Conservation (phyloP, 2,888 invertebrate genomes). For the Archips crataeganus region DNA sequence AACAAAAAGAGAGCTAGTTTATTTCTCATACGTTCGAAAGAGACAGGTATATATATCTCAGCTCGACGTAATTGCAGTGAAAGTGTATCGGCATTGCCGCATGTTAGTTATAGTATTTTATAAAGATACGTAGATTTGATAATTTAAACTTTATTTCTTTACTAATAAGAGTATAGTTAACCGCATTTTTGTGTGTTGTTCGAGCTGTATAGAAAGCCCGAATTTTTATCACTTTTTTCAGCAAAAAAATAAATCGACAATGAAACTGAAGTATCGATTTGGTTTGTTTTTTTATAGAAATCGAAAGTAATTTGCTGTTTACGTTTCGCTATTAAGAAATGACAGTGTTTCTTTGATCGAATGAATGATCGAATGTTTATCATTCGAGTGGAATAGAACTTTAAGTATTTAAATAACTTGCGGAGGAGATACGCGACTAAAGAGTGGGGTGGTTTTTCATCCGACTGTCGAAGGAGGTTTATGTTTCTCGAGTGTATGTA, state of each 20-base stretch:
- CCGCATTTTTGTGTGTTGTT: constrained; percentile 15
- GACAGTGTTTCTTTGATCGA: constrained; percentile 1
- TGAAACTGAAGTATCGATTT: constrained; percentile 52
- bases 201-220: constrained; percentile 51
- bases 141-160: constrained; percentile 3
- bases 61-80: constrained; percentile 53
- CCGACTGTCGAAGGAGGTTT: too few relatives aligned
- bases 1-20: background rate
- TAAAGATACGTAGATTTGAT: background rate
- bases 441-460: too few relatives aligned
- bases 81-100: constrained; percentile 55
- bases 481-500: too few relatives aligned
- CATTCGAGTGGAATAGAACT: too few relatives aligned
- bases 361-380: background rate
- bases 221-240: constrained; percentile 53
- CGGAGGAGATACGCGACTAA: too few relatives aligned
- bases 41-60: constrained; percentile 37
- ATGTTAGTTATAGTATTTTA: constrained; percentile 12
- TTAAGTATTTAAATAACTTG: too few relatives aligned
- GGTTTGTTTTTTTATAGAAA: constrained; percentile 57
- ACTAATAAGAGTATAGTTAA: background rate
- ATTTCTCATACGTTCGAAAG: constrained; percentile 24
- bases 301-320: constrained; percentile 59
- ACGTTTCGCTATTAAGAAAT: constrained; percentile 31
- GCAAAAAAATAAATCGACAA: constrained; percentile 47